Conservation (phyloP, 2,797 vertebrate genomes). For the Lacerta bilineata region DNA sequence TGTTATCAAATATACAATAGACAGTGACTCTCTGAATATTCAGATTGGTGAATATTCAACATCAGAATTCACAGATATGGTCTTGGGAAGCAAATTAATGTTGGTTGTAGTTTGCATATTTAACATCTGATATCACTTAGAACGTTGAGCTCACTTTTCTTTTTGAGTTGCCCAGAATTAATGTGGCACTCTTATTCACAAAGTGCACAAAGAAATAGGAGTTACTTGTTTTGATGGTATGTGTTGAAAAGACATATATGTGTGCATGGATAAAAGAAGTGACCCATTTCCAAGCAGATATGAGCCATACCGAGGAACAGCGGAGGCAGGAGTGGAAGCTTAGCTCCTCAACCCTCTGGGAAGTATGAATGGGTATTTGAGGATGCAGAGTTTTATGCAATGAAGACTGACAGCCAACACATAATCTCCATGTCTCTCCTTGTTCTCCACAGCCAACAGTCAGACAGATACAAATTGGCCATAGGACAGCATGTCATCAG, state of each 20-base stretch:
- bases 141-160: neutral
- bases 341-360: no score
- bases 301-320: neutral
- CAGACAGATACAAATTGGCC: conserved; percentile 14
- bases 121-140: neutral
- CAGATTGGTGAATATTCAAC: neutral
- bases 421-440: neutral
- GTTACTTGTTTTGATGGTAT: neutral
- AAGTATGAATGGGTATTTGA: neutral
- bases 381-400: neutral
- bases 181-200: neutral
- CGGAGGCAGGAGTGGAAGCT: neutral
- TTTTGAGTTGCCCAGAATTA: neutral
- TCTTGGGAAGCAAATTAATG: neutral
- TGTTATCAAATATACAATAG: neutral
- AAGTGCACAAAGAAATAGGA: neutral
- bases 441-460: neutral
- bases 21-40: neutral
- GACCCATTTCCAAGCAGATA: neutral
- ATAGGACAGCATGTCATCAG: neutral
- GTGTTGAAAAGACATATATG: neutral
- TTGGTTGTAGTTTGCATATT: neutral
- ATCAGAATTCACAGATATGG: neutral
- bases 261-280: neutral
- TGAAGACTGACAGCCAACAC: neutral